Conservation (phyloP, 2,888 invertebrate genomes). For the Didymodactylos carnosus region DNA sequence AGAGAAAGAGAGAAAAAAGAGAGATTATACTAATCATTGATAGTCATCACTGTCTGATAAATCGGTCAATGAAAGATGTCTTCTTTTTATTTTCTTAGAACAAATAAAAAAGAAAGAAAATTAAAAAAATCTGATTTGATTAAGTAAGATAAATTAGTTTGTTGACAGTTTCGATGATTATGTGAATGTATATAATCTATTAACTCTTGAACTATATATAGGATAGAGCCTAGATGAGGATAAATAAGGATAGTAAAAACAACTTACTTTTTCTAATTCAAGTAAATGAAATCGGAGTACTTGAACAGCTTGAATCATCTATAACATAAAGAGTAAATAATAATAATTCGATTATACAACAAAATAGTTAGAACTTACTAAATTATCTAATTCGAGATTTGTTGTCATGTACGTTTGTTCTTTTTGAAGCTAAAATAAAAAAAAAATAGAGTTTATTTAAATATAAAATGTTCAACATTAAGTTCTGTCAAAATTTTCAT, state of each 20-base stretch:
- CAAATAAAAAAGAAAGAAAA: neutral
- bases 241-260: no score
- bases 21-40: no score
- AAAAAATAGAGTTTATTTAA: neutral
- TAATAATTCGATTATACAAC: neutral
- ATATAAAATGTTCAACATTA: no score
- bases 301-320: conserved; percentile 99
- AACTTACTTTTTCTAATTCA: conserved; percentile 99
- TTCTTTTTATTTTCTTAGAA: neutral
- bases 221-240: no score
- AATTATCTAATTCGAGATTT: conserved; percentile 97
- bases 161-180: neutral
- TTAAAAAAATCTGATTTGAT: neutral
- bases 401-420: conserved; percentile 99
- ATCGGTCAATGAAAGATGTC: neutral
- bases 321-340: conserved; percentile 25
- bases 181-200: neutral
- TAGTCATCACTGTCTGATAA: neutral
- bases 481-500: no score
- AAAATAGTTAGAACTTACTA: conserved; percentile 56
- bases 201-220: neutral
- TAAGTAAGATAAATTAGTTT: neutral
- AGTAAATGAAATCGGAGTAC: conserved; percentile 99
- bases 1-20: no score
- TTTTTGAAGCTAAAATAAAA: conserved; percentile 62